A percentile compares a stretch with the other conserved stretches of the same genome.
These are phyloP conservation scores for Papilio gigon DNA, from an alignment of 2,888 invertebrate species.

Conservation along the genomic window DNA sequence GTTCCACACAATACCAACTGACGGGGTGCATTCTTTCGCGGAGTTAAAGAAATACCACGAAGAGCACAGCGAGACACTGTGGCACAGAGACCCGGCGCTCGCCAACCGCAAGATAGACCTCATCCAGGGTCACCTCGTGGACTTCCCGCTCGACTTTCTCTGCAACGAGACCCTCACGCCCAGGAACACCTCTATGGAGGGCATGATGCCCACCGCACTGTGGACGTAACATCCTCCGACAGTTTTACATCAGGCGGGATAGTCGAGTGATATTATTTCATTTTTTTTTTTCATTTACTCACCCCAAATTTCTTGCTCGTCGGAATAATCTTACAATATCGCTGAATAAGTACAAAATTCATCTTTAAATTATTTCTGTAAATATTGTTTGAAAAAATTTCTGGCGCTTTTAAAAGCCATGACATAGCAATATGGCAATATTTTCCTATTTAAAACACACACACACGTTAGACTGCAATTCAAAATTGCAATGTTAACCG, in stretches of 20 bases:
- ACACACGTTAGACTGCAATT: not conserved
- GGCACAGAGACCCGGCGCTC: conserved; percentile 86
- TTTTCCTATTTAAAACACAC: too few species aligned
- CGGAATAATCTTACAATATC: too few species aligned
- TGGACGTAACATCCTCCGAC: conserved; percentile 87
- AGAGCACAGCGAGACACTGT: conserved; percentile 84
- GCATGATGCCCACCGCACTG: conserved; percentile 94
- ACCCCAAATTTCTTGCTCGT: too few species aligned
- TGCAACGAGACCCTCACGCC: conserved; percentile 93
- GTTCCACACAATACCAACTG: conserved; percentile 95
- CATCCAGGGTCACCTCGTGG: conserved; percentile 93
- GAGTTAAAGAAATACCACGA: conserved; percentile 90
- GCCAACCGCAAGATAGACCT: conserved; percentile 88
- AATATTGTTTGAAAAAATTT: too few species aligned
- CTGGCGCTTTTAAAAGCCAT: too few species aligned
- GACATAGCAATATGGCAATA: too few species aligned
- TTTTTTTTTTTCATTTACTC: too few species aligned
- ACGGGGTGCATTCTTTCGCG: conserved; percentile 88
- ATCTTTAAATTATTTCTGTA: too few species aligned
- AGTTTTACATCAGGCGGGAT: too few species aligned
- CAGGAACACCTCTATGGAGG: conserved; percentile 91
- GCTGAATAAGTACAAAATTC: too few species aligned
- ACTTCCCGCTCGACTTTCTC: conserved; percentile 95
- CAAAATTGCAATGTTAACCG: not conserved
- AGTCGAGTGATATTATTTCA: too few species aligned